Evolutionary conservation across 2,797 vertebrate genomes (phyloP), one percentile per base, ranked within the genome.

Genomic region (Lagocephalus sceleratus): DNA sequence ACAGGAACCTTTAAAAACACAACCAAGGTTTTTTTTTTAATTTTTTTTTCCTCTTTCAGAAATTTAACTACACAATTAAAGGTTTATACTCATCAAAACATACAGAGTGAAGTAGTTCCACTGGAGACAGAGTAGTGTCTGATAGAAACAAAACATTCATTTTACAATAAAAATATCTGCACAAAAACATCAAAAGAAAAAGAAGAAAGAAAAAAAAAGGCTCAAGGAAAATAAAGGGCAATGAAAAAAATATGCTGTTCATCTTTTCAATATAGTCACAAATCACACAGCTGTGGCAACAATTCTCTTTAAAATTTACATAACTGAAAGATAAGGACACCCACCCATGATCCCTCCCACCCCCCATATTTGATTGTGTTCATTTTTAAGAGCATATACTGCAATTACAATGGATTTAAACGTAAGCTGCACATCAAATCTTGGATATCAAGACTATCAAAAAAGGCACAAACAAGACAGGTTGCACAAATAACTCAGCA

Each of bases 141-240:
- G 89, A 88, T 88, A 88, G 84, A 90, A 92, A 89, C 85, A 86
- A 60, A 84, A 91, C 89, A 90, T 89, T 90, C 73, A 90, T 87
- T 85, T 87, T 85, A 91, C 90, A 89, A 86, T 86, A 82, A 86
- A 83, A 90, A 88, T 85, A 87, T 88, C 66, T 85, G 79, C 83
- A 88, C 81, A 79, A 84, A 89, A 85, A 79, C 75, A 71, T 16
- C 38, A 35, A 73, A 76, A 49, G 64, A 66, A 22, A 55, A 3
- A 22, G 9, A 26, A 8, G 59, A 26, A 26, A 8, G 59, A 65
- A 61, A 59, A 58, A 66, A 72, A 20, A 43, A 56, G 46, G 57
- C 47, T 66, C 57, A 56, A 71, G 56, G 35, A 53, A 42, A 42
- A 42, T n/a, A 64, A 63, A 79, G 69, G 68, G 61, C 43, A 81